A percentile compares a stretch with the other conserved stretches of the same genome.
Evolutionary conservation across 2,797 vertebrate genomes (phyloP).

Genomic region (Lacerta bilineata): DNA sequence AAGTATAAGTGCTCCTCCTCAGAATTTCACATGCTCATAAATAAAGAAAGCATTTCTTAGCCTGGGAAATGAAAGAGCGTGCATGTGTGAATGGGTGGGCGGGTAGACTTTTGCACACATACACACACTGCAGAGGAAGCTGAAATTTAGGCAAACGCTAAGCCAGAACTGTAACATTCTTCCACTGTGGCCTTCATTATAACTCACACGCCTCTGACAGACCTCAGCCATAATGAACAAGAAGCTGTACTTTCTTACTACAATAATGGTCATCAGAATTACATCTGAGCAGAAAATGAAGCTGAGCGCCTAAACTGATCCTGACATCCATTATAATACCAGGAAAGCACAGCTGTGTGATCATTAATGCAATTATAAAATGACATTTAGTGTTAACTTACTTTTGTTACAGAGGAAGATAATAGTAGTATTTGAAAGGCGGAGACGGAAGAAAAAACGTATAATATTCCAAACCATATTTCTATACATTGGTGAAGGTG

Average conservation of each 20-base stretch:
- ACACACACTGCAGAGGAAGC: not conserved
- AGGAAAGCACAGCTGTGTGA: slow-evolving; percentile 77
- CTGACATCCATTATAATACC: slow-evolving; percentile 72
- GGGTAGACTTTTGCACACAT: accelerated
- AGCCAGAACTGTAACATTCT: not conserved
- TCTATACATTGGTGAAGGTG: not conserved
- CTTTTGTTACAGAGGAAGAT: slow-evolving; percentile 61
- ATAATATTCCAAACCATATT: not conserved
- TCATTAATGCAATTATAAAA: slow-evolving; percentile 80
- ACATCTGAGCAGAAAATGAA: slow-evolving; percentile 75
- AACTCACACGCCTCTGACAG: not conserved
- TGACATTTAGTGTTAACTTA: slow-evolving; percentile 77
- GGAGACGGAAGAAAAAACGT: slow-evolving; percentile 18
- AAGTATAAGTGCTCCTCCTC: slow-evolving; percentile 80
- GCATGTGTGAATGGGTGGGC: not conserved
- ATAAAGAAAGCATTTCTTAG: slow-evolving; percentile 75
- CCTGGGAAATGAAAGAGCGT: slow-evolving; percentile 48
- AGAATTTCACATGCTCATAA: slow-evolving; percentile 78
- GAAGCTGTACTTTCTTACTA: slow-evolving; percentile 60
- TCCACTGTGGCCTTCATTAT: accelerated
- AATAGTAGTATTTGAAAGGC: slow-evolving; percentile 12
- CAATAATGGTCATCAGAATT: slow-evolving; percentile 66
- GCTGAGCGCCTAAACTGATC: slow-evolving; percentile 70
- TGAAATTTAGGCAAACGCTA: not conserved
- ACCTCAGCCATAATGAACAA: slow-evolving; percentile 45